Percentiles rank a stretch among this genome's conserved stretches.
phyloP scores from a whole-genome alignment of 2,888 invertebrate species.

The Nomada hirtipes region DNA sequence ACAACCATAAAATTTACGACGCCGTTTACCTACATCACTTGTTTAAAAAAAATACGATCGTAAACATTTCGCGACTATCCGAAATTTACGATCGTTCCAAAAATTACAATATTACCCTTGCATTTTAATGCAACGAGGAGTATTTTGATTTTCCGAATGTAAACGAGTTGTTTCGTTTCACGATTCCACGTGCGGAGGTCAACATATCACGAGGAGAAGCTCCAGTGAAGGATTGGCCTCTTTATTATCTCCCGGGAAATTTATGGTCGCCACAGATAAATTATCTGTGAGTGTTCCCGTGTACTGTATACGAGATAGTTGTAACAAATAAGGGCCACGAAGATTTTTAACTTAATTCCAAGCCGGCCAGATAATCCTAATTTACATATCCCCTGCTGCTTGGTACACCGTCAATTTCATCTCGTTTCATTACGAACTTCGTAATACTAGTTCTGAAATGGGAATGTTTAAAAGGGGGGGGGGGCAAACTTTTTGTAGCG shows the following conservation, averaged over 20 bases:
- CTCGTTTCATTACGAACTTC: conserved; percentile 1
- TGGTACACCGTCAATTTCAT: conserved; percentile 9
- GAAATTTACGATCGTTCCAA: conserved; percentile 4
- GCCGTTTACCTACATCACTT: neutral
- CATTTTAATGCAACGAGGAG: neutral
- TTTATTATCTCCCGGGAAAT: conserved; percentile 52
- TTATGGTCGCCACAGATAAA: conserved; percentile 57
- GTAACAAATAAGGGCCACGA: conserved; percentile 51
- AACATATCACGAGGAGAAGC: conserved; percentile 26
- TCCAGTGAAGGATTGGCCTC: conserved; percentile 32
- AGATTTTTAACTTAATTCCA: conserved; percentile 41
- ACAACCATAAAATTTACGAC: neutral
- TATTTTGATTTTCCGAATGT: neutral
- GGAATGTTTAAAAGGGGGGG: neutral
- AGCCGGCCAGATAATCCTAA: conserved; percentile 45
- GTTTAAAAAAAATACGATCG: neutral
- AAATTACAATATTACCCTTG: neutral
- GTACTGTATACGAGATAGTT: conserved; percentile 40
- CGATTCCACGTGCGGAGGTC: conserved; percentile 19
- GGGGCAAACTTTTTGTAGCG: neutral
- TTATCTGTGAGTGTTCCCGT: conserved; percentile 39
- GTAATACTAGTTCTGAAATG: neutral
- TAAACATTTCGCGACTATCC: neutral
- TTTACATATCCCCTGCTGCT: conserved; percentile 28
- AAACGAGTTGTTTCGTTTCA: neutral